Percentiles rank a stretch among this genome's conserved stretches.
Conservation (phyloP, 1,140 invertebrate genomes). For the Schmidtea mediterranea region DNA sequence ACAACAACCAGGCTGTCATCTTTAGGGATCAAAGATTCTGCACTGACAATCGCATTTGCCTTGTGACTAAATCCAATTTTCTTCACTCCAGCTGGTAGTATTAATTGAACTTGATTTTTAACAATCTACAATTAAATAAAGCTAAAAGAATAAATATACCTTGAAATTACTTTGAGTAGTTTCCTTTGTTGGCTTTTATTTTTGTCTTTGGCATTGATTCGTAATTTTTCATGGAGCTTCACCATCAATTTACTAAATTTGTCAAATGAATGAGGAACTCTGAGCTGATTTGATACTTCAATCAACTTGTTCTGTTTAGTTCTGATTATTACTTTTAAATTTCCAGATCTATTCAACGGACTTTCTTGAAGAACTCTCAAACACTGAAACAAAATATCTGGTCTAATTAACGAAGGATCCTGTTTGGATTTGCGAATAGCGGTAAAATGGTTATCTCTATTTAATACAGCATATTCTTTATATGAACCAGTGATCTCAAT, state of each 20-base stretch:
- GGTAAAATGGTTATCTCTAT: too few relatives aligned
- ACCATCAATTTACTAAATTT: conserved; percentile 92
- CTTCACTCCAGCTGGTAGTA: too few relatives aligned
- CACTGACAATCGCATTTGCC: too few relatives aligned
- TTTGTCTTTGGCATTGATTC: neutral
- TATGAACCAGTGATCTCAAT: too few relatives aligned
- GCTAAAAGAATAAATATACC: too few relatives aligned
- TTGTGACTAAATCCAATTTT: too few relatives aligned
- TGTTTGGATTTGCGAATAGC: too few relatives aligned
- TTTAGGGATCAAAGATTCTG: too few relatives aligned
- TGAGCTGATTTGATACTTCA: conserved; percentile 87
- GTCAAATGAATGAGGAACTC: conserved; percentile 89
- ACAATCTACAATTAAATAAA: too few relatives aligned
- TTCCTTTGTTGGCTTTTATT: neutral
- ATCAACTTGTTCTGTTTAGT: conserved; percentile 88
- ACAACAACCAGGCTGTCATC: neutral
- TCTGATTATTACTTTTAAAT: conserved; percentile 38
- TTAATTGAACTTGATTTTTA: too few relatives aligned
- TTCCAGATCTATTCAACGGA: conserved; percentile 61
- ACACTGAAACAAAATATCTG: conserved; percentile 82
- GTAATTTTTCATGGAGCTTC: conserved; percentile 71
- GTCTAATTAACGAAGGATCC: conserved; percentile 31
- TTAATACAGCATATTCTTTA: too few relatives aligned
- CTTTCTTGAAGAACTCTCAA: conserved; percentile 81
- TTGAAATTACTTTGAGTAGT: too few relatives aligned